Evolutionary conservation across 2,888 invertebrate genomes (phyloP).

Genomic region (Papilio demoleus): DNA sequence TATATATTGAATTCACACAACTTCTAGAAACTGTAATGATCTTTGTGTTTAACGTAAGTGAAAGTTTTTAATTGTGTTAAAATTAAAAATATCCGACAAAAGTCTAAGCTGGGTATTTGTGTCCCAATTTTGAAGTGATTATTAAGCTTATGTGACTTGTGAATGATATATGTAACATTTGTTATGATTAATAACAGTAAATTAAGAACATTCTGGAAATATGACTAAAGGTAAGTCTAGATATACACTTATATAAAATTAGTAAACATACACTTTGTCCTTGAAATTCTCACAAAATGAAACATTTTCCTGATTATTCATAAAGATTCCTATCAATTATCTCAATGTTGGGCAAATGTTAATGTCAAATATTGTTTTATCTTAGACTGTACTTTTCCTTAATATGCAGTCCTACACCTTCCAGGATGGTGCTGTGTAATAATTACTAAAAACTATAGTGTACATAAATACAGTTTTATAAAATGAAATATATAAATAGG

Average conservation of each 20-base stretch:
- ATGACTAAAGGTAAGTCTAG: conserved; percentile 8
- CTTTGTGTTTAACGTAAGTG: conserved; percentile 24
- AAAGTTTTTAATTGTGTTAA: conserved; percentile 12
- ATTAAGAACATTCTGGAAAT: conserved; percentile 17
- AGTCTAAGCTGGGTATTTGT: background rate
- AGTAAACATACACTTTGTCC: conserved; percentile 6
- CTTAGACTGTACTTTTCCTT: background rate
- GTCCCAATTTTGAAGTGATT: background rate
- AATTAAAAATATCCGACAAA: background rate
- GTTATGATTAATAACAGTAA: conserved; percentile 1
- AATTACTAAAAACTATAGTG: background rate
- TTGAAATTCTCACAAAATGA: conserved; percentile 9
- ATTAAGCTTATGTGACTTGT: background rate
- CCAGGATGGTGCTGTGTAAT: background rate
- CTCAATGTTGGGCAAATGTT: too few species aligned
- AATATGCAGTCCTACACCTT: background rate
- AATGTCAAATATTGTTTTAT: too few species aligned
- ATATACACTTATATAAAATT: background rate
- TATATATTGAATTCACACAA: conserved; percentile 41
- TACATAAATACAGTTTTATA: too few species aligned
- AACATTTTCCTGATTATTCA: conserved; percentile 6
- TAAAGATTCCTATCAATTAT: background rate
- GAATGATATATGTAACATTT: background rate
- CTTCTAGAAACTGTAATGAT: conserved; percentile 43
- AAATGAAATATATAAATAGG: too few species aligned